Evolutionary conservation across 2,888 invertebrate species (phyloP).

Genomic region (Gordius sp.): DNA sequence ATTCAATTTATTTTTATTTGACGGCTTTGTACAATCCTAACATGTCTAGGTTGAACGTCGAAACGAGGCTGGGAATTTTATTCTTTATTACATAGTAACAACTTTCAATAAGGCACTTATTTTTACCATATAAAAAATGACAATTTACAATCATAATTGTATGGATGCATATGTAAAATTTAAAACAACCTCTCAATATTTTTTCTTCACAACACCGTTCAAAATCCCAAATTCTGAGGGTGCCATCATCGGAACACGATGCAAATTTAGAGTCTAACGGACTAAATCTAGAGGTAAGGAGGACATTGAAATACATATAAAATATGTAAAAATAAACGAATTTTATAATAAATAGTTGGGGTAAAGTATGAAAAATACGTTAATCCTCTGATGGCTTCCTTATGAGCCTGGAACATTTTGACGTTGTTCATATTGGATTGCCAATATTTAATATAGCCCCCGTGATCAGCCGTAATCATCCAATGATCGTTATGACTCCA

Average conservation of each 20-base stretch:
- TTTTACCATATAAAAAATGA: neutral
- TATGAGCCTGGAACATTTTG: constrained; percentile 99
- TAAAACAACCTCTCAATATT: constrained; percentile 36
- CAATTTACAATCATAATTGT: no score
- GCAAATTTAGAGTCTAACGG: constrained; percentile 94
- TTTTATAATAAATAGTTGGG: neutral
- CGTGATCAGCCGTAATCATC: constrained; percentile 98
- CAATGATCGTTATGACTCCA: constrained; percentile 98
- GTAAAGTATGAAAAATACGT: constrained; percentile 37
- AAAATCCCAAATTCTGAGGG: constrained; percentile 94
- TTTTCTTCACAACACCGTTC: constrained; percentile 68
- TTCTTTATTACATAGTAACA: neutral
- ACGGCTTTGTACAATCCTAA: no score
- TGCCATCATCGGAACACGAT: constrained; percentile 96
- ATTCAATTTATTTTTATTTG: no score
- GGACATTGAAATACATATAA: neutral
- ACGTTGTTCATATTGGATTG: constrained; percentile 99
- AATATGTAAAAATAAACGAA: neutral
- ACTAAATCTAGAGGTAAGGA: constrained; percentile 56
- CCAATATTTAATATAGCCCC: constrained; percentile 98
- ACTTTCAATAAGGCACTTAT: neutral
- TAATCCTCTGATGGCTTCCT: constrained; percentile 93
- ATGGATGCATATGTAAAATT: neutral
- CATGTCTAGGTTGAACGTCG: no score
- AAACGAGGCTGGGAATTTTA: no score